Evolutionary conservation across 2,888 invertebrate species (phyloP).

Genomic region (Noctua fimbriata): DNA sequence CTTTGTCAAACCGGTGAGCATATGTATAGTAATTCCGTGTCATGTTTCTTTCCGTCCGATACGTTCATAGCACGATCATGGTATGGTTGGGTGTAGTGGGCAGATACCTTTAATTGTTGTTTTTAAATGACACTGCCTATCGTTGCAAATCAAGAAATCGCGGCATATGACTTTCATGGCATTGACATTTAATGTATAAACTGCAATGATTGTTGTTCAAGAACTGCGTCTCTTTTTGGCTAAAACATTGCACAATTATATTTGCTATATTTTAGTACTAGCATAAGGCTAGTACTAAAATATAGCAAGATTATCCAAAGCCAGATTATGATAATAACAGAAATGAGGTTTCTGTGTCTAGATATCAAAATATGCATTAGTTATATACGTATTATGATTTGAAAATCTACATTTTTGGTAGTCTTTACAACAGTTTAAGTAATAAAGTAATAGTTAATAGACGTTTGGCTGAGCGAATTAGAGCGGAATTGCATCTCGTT

Average conservation of each 20-base stretch:
- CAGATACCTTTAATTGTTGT: background rate
- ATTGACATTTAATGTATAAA: constrained; percentile 35
- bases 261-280: background rate
- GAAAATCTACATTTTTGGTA: background rate
- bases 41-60: background rate
- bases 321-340: constrained; percentile 16
- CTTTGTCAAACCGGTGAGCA: background rate
- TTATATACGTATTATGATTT: background rate
- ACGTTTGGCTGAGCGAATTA: background rate
- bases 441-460: background rate
- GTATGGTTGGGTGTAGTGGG: background rate
- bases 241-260: background rate
- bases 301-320: constrained; percentile 6
- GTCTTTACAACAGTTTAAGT: constrained; percentile 3
- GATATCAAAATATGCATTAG: constrained; percentile 22
- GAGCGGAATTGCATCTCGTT: constrained; percentile 36
- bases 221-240: background rate
- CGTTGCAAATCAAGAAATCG: constrained; percentile 3
- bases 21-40: no score
- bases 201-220: constrained; percentile 16
- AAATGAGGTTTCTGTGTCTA: constrained; percentile 32
- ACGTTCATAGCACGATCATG: background rate
- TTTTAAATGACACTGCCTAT: background rate
- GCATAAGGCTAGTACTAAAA: no score
- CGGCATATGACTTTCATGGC: constrained; percentile 15